Evolutionary conservation across 2,888 invertebrate species (phyloP).

Genomic region (Agriopis leucophaearia): DNA sequence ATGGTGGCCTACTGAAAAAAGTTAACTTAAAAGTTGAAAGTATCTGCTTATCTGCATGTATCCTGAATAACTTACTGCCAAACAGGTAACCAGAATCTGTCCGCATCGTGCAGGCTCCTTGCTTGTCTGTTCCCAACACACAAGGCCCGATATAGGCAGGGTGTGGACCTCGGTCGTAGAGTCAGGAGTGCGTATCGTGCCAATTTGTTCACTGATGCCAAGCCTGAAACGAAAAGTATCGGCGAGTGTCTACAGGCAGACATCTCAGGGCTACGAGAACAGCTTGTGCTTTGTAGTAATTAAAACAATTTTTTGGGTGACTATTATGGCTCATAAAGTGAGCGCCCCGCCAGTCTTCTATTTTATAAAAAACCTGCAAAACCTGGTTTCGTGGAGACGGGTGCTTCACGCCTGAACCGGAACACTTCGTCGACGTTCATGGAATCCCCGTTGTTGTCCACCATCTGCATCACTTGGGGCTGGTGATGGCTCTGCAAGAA

Average conservation of each 20-base stretch:
- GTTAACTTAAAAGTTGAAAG: no score
- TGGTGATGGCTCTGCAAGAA: conserved; percentile 68
- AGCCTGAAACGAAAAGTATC: not conserved
- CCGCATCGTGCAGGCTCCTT: conserved; percentile 81
- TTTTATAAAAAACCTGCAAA: not conserved
- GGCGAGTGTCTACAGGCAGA: no score
- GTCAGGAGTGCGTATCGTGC: conserved; percentile 84
- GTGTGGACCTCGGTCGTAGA: conserved; percentile 82
- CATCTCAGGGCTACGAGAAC: no score
- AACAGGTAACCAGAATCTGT: conserved; percentile 90
- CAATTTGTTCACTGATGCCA: conserved; percentile 79
- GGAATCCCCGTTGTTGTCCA: conserved; percentile 70
- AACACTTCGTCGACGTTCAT: conserved; percentile 79
- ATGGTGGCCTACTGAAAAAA: no score
- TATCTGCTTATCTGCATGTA: not conserved
- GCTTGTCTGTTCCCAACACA: conserved; percentile 90
- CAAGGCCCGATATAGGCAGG: conserved; percentile 87
- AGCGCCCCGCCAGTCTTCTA: no score
- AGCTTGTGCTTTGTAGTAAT: no score
- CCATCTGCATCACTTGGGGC: conserved; percentile 79
- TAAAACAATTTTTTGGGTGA: no score
- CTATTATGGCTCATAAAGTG: no score
- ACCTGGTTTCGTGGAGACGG: conserved; percentile 14
- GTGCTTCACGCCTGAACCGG: conserved; percentile 69
- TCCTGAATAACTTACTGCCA: conserved; percentile 88